Percentiles rank a stretch among this genome's conserved stretches.
phyloP scores from a whole-genome alignment of 2,888 invertebrate species.

The Papilio elwesi region DNA sequence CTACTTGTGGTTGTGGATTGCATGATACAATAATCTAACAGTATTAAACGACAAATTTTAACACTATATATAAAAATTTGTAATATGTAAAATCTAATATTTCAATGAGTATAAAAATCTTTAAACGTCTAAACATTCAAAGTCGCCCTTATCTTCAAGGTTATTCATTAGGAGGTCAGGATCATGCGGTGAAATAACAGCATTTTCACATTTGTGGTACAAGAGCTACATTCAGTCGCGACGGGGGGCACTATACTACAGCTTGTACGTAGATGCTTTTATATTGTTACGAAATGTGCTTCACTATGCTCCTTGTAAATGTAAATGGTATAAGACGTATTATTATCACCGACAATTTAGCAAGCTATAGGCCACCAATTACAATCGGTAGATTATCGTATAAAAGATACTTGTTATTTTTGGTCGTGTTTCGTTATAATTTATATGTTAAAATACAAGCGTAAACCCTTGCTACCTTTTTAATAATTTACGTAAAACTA shows the following conservation, averaged over 20 bases:
- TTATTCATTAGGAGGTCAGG: conserved; percentile 51
- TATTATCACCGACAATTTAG: conserved; percentile 11
- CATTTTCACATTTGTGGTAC: conserved; percentile 64
- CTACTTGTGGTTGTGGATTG: too few relatives aligned
- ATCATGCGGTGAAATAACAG: conserved; percentile 55
- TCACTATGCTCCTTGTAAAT: conserved; percentile 10
- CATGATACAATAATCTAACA: too few relatives aligned
- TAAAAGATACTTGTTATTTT: not conserved
- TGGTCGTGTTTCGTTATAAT: too few relatives aligned
- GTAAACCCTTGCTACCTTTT: too few relatives aligned
- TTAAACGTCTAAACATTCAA: conserved; percentile 13
- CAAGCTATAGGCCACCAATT: not conserved
- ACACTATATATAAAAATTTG: too few relatives aligned
- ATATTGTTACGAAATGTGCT: conserved; percentile 26
- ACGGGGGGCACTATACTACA: conserved; percentile 44
- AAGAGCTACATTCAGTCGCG: conserved; percentile 44
- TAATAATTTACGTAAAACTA: too few relatives aligned
- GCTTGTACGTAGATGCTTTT: conserved; percentile 40
- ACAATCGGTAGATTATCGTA: not conserved
- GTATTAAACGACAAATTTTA: too few relatives aligned
- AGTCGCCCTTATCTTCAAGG: conserved; percentile 36
- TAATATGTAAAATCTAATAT: too few relatives aligned
- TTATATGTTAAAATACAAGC: too few relatives aligned
- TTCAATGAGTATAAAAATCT: conserved; percentile 1
- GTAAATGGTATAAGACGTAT: conserved; percentile 14